Evolutionary conservation across 2,113 vertebrate species (phyloP).

Genomic region (Ceuthmochares aereus): DNA sequence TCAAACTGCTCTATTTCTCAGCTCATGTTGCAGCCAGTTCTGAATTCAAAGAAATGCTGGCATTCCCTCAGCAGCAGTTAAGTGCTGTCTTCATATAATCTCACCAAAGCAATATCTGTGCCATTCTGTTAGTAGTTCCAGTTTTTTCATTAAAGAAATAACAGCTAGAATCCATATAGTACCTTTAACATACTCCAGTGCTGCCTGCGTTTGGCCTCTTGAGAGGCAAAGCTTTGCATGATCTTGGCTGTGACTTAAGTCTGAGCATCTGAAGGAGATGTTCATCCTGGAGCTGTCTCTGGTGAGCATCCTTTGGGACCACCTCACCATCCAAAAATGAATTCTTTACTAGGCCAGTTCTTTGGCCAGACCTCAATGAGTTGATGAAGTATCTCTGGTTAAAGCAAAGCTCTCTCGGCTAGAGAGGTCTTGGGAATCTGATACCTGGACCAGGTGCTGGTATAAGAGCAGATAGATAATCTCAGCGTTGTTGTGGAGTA

Average conservation of each 20-base stretch:
- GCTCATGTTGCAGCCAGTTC: neutral
- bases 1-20: neutral
- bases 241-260: neutral
- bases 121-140: neutral
- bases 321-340: neutral
- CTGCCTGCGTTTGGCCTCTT: neutral
- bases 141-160: neutral
- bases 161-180: neutral
- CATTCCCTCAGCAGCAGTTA: neutral
- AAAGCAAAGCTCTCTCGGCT: neutral
- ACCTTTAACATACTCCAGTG: neutral
- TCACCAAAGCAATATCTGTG: neutral
- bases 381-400: neutral
- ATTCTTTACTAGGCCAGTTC: neutral
- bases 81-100: neutral
- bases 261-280: neutral
- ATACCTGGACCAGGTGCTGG: neutral
- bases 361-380: neutral
- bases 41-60: neutral
- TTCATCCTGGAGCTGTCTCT: neutral
- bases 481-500: neutral
- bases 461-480: neutral
- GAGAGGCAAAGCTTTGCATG: neutral
- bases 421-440: fast-evolving
- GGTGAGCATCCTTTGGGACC: neutral